Conservation (phyloP, 2,797 vertebrate species). For the Pangasius djambal region DNA sequence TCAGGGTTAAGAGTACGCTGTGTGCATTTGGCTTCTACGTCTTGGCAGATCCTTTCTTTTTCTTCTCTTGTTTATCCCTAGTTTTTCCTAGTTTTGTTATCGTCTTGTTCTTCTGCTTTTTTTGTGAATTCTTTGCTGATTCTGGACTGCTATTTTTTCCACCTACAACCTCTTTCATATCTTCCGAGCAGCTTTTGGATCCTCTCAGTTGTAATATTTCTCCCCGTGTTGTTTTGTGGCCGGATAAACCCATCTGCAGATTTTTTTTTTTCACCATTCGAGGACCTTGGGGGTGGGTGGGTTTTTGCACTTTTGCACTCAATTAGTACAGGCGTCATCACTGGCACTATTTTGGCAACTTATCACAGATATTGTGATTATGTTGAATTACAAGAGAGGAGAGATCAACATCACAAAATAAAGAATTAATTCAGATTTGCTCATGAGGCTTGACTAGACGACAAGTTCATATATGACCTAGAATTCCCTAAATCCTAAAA, state of each 20-base stretch:
- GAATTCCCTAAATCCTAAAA: constrained; percentile 13
- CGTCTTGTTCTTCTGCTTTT: background rate
- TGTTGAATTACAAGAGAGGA: background rate
- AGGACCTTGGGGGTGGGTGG: background rate
- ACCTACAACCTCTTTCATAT: background rate
- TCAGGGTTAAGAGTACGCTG: background rate
- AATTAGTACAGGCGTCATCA: background rate
- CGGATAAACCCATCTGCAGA: background rate
- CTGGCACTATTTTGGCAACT: background rate
- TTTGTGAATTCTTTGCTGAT: background rate
- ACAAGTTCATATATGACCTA: constrained; percentile 12
- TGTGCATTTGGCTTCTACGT: background rate
- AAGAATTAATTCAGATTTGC: background rate
- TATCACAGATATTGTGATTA: background rate
- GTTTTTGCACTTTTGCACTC: background rate
- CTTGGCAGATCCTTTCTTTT: background rate
- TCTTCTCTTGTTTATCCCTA: background rate
- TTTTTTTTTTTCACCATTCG: background rate
- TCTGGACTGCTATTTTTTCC: background rate
- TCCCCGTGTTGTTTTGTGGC: background rate
- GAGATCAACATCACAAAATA: background rate
- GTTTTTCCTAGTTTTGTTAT: background rate
- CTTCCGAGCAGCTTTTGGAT: background rate
- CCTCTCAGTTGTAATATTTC: background rate
- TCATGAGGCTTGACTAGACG: background rate